Percentiles rank a stretch among this genome's conserved stretches.
phyloP scores from a whole-genome alignment of 2,113 vertebrate species.

The Poecile atricapillus region DNA sequence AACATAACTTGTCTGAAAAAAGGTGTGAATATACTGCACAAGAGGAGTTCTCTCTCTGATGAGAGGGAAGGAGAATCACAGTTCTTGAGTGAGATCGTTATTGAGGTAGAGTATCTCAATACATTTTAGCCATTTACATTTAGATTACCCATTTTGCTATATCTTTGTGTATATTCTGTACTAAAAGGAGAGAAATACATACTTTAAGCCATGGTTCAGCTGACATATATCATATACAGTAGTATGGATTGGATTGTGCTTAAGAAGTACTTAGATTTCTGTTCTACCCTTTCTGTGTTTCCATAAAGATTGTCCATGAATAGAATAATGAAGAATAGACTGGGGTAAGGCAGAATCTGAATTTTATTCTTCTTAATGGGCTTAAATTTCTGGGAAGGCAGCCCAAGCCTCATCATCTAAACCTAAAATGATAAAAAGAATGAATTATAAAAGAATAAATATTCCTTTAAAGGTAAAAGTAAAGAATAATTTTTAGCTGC shows the following conservation, averaged over 20 bases:
- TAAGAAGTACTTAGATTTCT: not conserved
- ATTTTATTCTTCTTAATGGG: not conserved
- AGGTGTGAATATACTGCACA: not conserved
- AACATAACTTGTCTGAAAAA: not conserved
- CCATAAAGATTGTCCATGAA: not conserved
- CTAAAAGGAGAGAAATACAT: not conserved
- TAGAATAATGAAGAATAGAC: not conserved
- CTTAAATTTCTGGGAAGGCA: not conserved
- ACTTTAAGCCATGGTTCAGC: not conserved
- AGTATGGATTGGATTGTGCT: not conserved
- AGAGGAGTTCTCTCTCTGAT: not conserved
- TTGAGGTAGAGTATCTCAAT: not conserved
- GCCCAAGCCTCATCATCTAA: not conserved
- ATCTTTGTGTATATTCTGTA: not conserved
- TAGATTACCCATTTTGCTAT: not conserved
- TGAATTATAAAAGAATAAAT: not conserved
- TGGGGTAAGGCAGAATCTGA: not conserved
- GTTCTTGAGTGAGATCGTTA: not conserved
- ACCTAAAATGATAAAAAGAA: not conserved
- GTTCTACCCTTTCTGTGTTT: not conserved
- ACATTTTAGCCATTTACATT: not conserved
- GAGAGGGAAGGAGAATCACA: not conserved
- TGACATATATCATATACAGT: not conserved
- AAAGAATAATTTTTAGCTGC: not conserved
- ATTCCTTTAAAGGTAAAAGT: not conserved